Percentiles rank a stretch among this genome's conserved stretches.
Evolutionary conservation across 37 sponge, comb jelly and placozoan species (phyloP).

Genomic region (Geodia barretti): DNA sequence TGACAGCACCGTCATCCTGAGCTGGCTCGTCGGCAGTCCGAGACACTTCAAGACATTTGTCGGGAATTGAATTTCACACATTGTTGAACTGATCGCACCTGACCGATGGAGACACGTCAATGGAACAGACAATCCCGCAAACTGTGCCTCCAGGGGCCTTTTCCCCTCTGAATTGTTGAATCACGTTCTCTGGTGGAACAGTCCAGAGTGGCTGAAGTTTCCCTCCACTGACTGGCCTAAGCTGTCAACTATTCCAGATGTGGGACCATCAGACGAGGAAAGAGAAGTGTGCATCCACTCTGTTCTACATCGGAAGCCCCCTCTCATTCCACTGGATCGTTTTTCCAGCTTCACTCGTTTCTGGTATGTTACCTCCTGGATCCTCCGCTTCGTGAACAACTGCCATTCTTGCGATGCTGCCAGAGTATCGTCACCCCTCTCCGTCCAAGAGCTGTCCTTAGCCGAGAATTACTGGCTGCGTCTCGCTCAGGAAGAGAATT

Average conservation of each 20-base stretch:
- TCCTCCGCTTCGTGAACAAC: constrained; percentile 30
- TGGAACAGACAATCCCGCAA: constrained; percentile 10
- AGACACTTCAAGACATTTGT: constrained; percentile 8
- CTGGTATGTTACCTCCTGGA: constrained; percentile 39
- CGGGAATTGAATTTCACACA: constrained; percentile 24
- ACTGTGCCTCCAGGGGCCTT: constrained; percentile 30
- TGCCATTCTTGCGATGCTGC: neutral
- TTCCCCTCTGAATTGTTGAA: constrained; percentile 27
- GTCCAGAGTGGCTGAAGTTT: constrained; percentile 19
- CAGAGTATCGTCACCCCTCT: neutral
- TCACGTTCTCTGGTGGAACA: constrained; percentile 41
- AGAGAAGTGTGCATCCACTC: constrained; percentile 1
- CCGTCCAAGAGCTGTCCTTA: constrained; percentile 4
- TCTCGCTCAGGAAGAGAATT: constrained; percentile 6
- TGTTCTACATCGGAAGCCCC: neutral
- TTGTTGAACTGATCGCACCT: constrained; percentile 16
- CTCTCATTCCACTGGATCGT: constrained; percentile 5
- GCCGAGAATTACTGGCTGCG: constrained; percentile 1
- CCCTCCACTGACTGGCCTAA: neutral
- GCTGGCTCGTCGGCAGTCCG: constrained; percentile 18
- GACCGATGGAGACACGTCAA: constrained; percentile 21
- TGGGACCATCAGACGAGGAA: neutral
- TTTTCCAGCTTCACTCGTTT: constrained; percentile 10
- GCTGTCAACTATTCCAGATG: neutral
- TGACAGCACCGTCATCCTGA: constrained; percentile 25